Percentiles rank a stretch among this genome's conserved stretches.
Conservation (phyloP, 2,113 vertebrate genomes). For the Xyrauchen texanus region DNA sequence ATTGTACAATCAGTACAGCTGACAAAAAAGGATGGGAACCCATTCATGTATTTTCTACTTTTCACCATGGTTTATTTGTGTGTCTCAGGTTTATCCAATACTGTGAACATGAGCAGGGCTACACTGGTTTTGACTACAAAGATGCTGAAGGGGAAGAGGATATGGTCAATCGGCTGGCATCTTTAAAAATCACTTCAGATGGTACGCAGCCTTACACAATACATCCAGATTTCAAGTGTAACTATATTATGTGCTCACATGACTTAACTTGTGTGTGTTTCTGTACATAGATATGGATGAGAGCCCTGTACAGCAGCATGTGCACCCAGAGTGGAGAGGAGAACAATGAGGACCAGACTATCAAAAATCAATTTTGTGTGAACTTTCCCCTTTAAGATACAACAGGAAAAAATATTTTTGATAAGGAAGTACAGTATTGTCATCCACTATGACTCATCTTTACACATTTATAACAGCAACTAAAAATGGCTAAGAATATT, state of each 20-base stretch:
- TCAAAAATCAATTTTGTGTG: background rate
- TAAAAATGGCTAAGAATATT: too few species aligned
- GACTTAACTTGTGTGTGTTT: background rate
- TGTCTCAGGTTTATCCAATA: constrained; percentile 81
- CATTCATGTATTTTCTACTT: background rate
- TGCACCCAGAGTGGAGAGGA: constrained; percentile 72
- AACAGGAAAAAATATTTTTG: too few species aligned
- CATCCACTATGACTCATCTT: too few species aligned
- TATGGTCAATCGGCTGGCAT: constrained; percentile 52
- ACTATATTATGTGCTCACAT: background rate
- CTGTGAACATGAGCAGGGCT: constrained; percentile 77
- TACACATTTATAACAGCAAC: too few species aligned
- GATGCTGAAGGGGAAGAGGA: constrained; percentile 61
- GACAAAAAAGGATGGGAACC: too few species aligned
- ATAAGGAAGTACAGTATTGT: too few species aligned
- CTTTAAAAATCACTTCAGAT: constrained; percentile 67
- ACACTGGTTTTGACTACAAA: constrained; percentile 73
- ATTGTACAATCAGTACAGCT: too few species aligned
- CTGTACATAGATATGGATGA: constrained; percentile 57
- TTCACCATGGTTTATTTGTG: background rate
- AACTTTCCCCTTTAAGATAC: background rate
- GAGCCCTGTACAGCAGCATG: constrained; percentile 66
- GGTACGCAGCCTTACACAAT: constrained; percentile 58
- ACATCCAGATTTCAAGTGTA: background rate
- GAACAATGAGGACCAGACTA: constrained; percentile 61